Percentiles rank a stretch among this genome's conserved stretches.
phyloP scores from a whole-genome alignment of 2,113 vertebrate genomes.

The Picathartes gymnocephalus region DNA sequence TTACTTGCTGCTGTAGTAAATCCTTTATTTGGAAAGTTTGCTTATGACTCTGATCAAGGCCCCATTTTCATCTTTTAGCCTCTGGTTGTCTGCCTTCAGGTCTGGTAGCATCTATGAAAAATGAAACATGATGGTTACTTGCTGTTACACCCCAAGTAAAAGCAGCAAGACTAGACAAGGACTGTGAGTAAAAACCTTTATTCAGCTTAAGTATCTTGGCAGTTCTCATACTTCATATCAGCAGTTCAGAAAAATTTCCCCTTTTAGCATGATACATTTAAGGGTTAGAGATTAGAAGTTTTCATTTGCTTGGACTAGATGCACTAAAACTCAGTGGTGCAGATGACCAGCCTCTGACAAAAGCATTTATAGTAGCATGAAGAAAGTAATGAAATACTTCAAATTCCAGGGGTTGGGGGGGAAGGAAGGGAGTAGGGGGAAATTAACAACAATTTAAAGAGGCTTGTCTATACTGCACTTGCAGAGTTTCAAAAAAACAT shows the following conservation, averaged over 20 bases:
- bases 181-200: background rate
- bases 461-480: background rate
- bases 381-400: slow-evolving; percentile 18
- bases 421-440: background rate
- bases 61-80: slow-evolving; percentile 99
- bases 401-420: background rate
- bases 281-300: background rate
- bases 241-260: background rate
- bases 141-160: background rate
- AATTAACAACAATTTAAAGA: background rate
- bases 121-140: slow-evolving; percentile 18
- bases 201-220: background rate
- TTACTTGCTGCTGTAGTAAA: slow-evolving; percentile 79
- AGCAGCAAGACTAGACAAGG: background rate
- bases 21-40: slow-evolving; percentile 91
- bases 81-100: slow-evolving; percentile 99
- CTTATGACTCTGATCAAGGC: slow-evolving; percentile 95
- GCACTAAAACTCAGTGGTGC: background rate
- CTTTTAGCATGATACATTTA: background rate
- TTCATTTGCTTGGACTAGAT: background rate
- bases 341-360: slow-evolving; percentile 14
- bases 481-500: background rate
- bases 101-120: slow-evolving; percentile 91
- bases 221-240: background rate
- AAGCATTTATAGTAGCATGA: background rate